Evolutionary conservation across 2,797 vertebrate species (phyloP).

Genomic region (Xenopus petersii): DNA sequence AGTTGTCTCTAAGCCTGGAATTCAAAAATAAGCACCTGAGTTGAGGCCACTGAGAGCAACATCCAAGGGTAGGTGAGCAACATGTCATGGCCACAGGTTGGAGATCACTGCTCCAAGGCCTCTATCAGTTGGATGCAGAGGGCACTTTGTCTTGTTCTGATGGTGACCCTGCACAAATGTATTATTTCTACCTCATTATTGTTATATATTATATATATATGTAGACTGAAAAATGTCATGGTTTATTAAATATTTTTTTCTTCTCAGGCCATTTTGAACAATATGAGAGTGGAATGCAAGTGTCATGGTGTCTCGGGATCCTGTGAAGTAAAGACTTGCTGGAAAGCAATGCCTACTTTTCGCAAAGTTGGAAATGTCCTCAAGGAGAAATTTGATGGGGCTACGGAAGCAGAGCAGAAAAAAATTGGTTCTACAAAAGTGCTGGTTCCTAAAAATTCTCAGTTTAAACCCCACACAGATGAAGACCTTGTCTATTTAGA

Average conservation of each 20-base stretch:
- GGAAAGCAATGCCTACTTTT: conserved; percentile 96
- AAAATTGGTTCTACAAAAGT: conserved; percentile 88
- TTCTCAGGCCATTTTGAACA: conserved; percentile 86
- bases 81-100: too few relatives aligned
- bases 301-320: conserved; percentile 97
- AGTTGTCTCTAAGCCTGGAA: too few relatives aligned
- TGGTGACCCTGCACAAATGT: too few relatives aligned
- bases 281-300: conserved; percentile 97
- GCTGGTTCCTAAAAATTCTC: conserved; percentile 90
- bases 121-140: too few relatives aligned
- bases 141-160: too few relatives aligned
- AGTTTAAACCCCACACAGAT: conserved; percentile 97
- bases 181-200: too few relatives aligned
- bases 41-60: too few relatives aligned
- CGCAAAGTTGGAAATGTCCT: conserved; percentile 93
- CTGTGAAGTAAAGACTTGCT: conserved; percentile 96
- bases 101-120: too few relatives aligned
- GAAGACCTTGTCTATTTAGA: conserved; percentile 97
- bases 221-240: too few relatives aligned
- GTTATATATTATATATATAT: too few relatives aligned
- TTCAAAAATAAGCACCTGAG: too few relatives aligned
- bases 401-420: conserved; percentile 92
- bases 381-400: conserved; percentile 96
- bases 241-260: background rate
- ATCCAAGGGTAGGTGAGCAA: too few relatives aligned